These are phyloP conservation scores for Lethenteron camtschaticum DNA, from an alignment of 2,113 vertebrate genomes.

Conservation along the genomic window DNA sequence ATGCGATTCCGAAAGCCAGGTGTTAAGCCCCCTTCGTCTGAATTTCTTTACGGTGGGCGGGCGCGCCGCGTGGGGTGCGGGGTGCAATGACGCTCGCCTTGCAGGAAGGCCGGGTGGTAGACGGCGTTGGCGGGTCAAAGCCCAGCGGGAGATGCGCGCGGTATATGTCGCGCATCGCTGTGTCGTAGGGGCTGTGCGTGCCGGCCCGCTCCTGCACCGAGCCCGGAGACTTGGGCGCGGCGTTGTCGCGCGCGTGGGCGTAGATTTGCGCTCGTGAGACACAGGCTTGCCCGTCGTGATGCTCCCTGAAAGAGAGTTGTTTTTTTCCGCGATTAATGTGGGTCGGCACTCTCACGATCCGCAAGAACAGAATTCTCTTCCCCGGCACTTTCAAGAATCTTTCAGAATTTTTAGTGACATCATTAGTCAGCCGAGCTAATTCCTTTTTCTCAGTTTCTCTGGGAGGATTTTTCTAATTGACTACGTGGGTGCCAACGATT, in stretches of 20 bases:
- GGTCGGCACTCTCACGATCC: background rate
- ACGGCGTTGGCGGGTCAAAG: conserved; percentile 58
- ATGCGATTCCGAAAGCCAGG: too few species aligned
- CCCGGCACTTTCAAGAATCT: too few species aligned
- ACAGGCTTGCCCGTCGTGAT: conserved; percentile 48
- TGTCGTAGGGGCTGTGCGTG: conserved; percentile 71
- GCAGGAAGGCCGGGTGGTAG: conserved; percentile 19
- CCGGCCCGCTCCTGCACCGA: conserved; percentile 41
- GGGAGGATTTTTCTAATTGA: too few species aligned
- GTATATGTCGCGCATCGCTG: conserved; percentile 70
- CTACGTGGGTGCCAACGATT: too few species aligned
- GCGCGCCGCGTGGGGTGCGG: too few species aligned
- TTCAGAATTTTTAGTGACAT: too few species aligned
- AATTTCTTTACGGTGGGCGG: too few species aligned
- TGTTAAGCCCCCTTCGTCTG: too few species aligned
- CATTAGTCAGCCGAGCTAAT: too few species aligned
- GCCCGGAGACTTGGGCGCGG: conserved; percentile 61
- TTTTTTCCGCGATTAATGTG: background rate
- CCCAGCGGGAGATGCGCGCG: conserved; percentile 54
- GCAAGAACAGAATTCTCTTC: too few species aligned
- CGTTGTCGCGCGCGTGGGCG: conserved; percentile 60
- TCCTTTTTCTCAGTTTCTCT: too few species aligned
- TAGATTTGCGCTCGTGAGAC: conserved; percentile 63
- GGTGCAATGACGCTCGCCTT: too few species aligned
- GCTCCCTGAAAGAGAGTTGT: conserved; percentile 22